Percentiles rank a stretch among this genome's conserved stretches.
Evolutionary conservation across 2,888 invertebrate species (phyloP).

Genomic region (Listrodromus nycthemerus): DNA sequence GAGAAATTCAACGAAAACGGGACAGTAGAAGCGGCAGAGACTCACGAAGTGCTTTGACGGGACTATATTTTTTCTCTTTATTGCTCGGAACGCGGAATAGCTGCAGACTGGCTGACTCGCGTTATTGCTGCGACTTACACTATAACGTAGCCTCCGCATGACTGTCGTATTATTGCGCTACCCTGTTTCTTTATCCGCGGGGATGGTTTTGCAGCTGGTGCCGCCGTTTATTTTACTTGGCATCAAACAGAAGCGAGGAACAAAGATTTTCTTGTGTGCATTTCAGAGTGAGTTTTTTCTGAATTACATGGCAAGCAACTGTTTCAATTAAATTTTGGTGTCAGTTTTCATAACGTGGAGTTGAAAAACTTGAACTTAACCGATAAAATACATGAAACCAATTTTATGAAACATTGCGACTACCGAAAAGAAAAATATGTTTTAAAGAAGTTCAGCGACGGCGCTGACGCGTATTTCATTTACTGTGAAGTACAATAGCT

Average conservation of each 20-base stretch:
- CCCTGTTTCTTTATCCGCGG: background rate
- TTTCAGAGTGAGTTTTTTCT: background rate
- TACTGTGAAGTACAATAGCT: background rate
- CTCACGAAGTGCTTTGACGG: slow-evolving; percentile 26
- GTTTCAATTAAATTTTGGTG: background rate
- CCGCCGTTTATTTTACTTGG: background rate
- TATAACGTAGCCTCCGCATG: slow-evolving; percentile 4
- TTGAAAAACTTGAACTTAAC: background rate
- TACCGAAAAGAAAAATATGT: background rate
- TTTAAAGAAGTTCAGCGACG: background rate
- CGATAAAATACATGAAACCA: background rate
- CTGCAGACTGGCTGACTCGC: slow-evolving; percentile 16
- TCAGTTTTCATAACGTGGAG: background rate
- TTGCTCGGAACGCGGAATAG: slow-evolving; percentile 39
- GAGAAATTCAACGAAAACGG: slow-evolving; percentile 37
- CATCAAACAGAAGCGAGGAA: background rate
- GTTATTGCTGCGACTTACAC: slow-evolving; percentile 43
- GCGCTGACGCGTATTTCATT: background rate
- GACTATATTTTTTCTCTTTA: slow-evolving; percentile 60
- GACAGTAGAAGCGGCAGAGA: slow-evolving; percentile 1
- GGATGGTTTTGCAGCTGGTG: background rate
- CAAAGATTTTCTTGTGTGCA: background rate
- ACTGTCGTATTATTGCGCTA: slow-evolving; percentile 38
- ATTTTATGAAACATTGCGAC: background rate
- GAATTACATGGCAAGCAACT: background rate